Evolutionary conservation across 2,113 vertebrate species (phyloP), one percentile per base, ranked within the genome.

Genomic region (Hippocampus abdominalis): DNA sequence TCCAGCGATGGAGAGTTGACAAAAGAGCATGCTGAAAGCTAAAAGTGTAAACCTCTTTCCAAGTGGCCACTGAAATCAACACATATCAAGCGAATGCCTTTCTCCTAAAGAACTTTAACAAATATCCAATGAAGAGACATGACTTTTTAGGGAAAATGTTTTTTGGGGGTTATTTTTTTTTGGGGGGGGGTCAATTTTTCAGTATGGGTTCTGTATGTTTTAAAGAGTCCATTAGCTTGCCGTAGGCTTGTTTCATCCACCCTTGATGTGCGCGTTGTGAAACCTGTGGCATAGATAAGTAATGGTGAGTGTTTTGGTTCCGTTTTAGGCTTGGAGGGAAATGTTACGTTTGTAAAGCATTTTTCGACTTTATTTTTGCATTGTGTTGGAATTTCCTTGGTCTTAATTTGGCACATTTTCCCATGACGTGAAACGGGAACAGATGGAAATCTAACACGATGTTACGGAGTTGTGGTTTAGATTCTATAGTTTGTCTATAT

Each of bases 21-120:
- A 73, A 72, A 20, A 56, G 53, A 67, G 74, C 67, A 74, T 73
- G 69, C 59, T 64, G 66, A 77, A 70, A 70, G 68, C 78, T 72
- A 80, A 84, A 73, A 80, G 80, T 49, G 46, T 49, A 4, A 49
- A 49, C 46, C 20, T 2, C 54, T 53, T 67, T 80, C 65, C 15
- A 64, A 20, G 74, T 84, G 84, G 84, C 82, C 54, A 69, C 77
- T 86, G 77, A 89, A 84, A 89, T 90, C 88, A 81, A 90, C 87
- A 92, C 92, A 93, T 92, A 92, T 93, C 90, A 93, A 90, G 76
- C 15, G 73, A 91, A 91, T 88, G 90, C 89, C 84, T 88, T 83
- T 25, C 70, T 75, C 72, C n/a, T 62, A 67, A 71, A 75, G 68
- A 76, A 70, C 54, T 66, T 76, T 60, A 69, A 80, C 76, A 75